A percentile compares a stretch with the other conserved stretches of the same genome.
Conservation (phyloP, 2,797 vertebrate species). For the Premnoplex brunnescens region DNA sequence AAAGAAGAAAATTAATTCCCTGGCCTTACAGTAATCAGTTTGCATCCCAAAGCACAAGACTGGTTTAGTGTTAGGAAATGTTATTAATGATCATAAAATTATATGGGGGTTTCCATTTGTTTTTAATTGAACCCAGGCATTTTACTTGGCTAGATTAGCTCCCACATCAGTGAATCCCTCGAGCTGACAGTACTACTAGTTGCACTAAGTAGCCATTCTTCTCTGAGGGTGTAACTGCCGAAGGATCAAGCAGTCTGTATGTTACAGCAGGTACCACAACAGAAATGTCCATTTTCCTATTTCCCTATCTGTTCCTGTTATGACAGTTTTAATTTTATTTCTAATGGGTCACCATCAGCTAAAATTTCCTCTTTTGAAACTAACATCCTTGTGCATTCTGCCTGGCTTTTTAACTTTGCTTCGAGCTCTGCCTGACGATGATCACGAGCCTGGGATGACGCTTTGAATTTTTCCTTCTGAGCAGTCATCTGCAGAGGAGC, state of each 20-base stretch:
- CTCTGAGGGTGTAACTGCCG: not conserved
- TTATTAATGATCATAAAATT: constrained; percentile 20
- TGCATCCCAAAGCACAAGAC: not conserved
- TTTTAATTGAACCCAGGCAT: not conserved
- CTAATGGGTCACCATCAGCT: not conserved
- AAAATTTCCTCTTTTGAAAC: not conserved
- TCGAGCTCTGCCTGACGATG: not conserved
- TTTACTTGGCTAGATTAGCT: not conserved
- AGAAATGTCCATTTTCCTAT: not conserved
- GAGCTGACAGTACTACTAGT: not conserved
- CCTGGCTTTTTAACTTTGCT: not conserved
- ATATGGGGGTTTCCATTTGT: not conserved
- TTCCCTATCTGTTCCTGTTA: not conserved
- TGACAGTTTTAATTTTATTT: not conserved
- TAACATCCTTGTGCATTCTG: not conserved
- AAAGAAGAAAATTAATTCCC: not conserved
- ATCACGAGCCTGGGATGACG: not conserved
- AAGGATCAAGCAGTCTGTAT: not conserved
- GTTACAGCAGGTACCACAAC: not conserved
- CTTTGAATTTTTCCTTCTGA: not conserved
- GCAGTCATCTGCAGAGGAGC: not conserved
- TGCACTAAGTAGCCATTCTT: not conserved
- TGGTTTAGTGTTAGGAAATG: not conserved
- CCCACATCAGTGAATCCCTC: not conserved
- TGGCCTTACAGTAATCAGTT: not conserved